Base-by-base conservation (phyloP, 2,888 invertebrate genomes). In the Gisinianus flammeolus region DNA sequence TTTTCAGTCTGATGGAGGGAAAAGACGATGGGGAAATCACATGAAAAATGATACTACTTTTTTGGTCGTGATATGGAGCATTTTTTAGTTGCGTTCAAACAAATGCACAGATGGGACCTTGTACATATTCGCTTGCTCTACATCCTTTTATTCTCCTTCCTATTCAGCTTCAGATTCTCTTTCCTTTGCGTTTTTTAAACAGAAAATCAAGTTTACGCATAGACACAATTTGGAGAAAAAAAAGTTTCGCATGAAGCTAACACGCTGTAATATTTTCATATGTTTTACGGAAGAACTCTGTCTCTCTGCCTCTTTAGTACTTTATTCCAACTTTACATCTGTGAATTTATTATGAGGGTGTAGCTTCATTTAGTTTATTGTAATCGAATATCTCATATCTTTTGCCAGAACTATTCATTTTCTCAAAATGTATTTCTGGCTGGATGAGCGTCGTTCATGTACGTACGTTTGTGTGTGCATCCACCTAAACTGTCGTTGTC, bases 31-130 rank as follows among this genome's bases (percentile, higher is more conserved):
- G 44, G 69, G 44, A 69, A 69, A 77, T 77, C 72, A 67, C 72
- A 72, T 77, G 77, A 77, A 77, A 77, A 72, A 77, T 77, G 77
- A 77, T 66, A 72, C 72, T 56, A 56, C 76, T 58, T 62, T 54
- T 62, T 16, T 31, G 24, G 33, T 52, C 56, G 56, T 66, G 33
- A 31, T 58, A 62, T 24, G 31, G 22, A 69, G 62, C 69, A 54
- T 62, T 69, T 76, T 70, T 76, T 69, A 35, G 33, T 68, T 56
- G 31, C 26, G 31, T 35, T n/a, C n/a, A n/a, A n/a, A n/a, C n/a
- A n/a, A n/a, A n/a, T n/a, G n/a, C n/a, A n/a, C n/a, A n/a, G n/a
- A n/a, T n/a, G n/a, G n/a, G n/a, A n/a, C n/a, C 52, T 68, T n/a
- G n/a, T 12, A 56, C n/a, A 19, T 10, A 52, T n/a, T 19, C 56